Evolutionary conservation across 2,113 vertebrate genomes (phyloP), one percentile per base, ranked within the genome.

Genomic region (Sinocyclocheilus anshuiensis): DNA sequence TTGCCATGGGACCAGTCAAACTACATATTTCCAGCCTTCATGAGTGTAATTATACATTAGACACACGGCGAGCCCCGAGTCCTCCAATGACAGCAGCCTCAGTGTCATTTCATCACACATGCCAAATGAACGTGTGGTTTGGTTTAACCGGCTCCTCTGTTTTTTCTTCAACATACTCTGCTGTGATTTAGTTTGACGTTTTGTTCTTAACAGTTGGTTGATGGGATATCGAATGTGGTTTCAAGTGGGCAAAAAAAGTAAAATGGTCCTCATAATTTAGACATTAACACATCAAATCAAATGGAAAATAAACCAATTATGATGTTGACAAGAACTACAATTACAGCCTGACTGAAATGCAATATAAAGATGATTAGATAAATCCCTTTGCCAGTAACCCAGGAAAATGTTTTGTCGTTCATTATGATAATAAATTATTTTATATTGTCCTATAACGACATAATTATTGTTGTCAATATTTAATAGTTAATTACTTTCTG

Each of bases 1-100:
- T 90, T 87, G 61, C 86, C 87, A 87, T 87, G 81, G 84, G 84
- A 87, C 84, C 84, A 84, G 89, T 81, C 86, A 74, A 84, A 90
- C 89, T 42, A 87, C 86, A 90, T 90, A 87, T 87, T 89, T 90
- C 84, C 86, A 77, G 74, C 75, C 83, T 83, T 59, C 84, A 45
- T 29, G 83, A 80, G 78, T 87, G 81, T 87, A 84, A 90, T 89
- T 84, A 84, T 80, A 87, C 77, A 84, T 88, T 72, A 87, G 42
- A 45, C 42, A 45, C 42, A 45, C 42, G 42, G 9, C 42, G 42
- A 42, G 42, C 42, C 42, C 42, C 8, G 59, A 71, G 69, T 29
- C 84, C 53, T 75, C 76, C 45, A 42, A 86, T 53, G 61, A 84
- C 84, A 88, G 36, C 55, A 80, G 78, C 55, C 67, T 80, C 83